phyloP scores from a whole-genome alignment of 2,888 invertebrate genomes.

The Drosophila stalkeri region DNA sequence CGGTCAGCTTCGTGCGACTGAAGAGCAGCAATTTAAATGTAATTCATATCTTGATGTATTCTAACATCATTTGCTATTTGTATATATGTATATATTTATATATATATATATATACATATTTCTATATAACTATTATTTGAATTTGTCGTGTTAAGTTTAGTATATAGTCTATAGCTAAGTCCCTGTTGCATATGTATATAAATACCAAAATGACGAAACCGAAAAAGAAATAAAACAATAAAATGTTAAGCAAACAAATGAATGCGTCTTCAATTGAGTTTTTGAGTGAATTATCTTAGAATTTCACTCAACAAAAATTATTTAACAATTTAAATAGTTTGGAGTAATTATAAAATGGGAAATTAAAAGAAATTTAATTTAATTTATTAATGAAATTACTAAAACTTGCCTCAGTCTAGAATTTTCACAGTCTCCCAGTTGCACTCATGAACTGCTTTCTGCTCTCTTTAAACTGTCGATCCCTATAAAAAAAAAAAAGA shows the following conservation, averaged over 20 bases:
- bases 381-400: background rate
- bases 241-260: conserved; percentile 22
- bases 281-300: no score
- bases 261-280: background rate
- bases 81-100: conserved; percentile 33
- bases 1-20: conserved; percentile 26
- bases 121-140: conserved; percentile 31
- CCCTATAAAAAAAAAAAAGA: conserved; percentile 3
- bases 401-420: background rate
- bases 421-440: no score
- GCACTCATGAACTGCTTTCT: background rate
- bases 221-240: conserved; percentile 10
- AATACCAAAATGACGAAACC: conserved; percentile 32
- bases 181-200: conserved; percentile 42
- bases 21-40: conserved; percentile 33
- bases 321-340: no score
- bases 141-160: conserved; percentile 51
- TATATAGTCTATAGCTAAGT: conserved; percentile 38
- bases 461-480: background rate
- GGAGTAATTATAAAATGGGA: no score
- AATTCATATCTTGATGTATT: conserved; percentile 54
- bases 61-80: conserved; percentile 59
- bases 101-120: conserved; percentile 14
- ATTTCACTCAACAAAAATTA: no score
- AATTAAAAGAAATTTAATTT: no score